These are phyloP conservation scores for Pachypsylla venusta DNA, from an alignment of 1,140 invertebrate species.

Conservation along the genomic window DNA sequence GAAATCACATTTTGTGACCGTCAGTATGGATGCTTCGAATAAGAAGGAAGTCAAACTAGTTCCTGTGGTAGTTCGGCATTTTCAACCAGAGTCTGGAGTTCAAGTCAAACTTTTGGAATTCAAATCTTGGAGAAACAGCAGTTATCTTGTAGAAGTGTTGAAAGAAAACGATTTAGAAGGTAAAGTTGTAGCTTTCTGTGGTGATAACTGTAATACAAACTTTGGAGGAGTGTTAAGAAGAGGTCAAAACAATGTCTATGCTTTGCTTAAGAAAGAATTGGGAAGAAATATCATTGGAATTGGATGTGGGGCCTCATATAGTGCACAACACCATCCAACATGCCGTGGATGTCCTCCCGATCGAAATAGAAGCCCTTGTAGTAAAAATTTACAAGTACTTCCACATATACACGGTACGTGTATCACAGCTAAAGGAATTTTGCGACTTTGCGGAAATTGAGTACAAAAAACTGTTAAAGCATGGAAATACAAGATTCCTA, in stretches of 20 bases:
- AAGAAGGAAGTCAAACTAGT: conserved; percentile 23
- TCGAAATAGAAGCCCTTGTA: conserved; percentile 25
- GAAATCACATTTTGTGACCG: conserved; percentile 17
- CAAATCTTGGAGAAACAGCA: conserved; percentile 17
- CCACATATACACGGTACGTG: conserved; percentile 25
- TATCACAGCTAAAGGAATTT: conserved; percentile 23
- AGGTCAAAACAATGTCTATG: conserved; percentile 23
- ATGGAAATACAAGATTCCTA: conserved; percentile 24
- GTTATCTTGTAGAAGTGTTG: conserved; percentile 10
- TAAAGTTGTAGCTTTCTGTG: conserved; percentile 25
- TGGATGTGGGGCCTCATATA: conserved; percentile 24
- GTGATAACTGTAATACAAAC: conserved; percentile 27
- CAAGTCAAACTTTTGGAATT: conserved; percentile 22
- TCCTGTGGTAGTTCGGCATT: conserved; percentile 23
- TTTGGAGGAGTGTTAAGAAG: conserved; percentile 23
- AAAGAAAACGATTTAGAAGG: conserved; percentile 17
- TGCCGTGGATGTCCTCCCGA: conserved; percentile 20
- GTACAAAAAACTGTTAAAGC: conserved; percentile 22
- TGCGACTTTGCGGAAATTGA: conserved; percentile 22
- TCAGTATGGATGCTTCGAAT: conserved; percentile 23
- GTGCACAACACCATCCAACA: conserved; percentile 22
- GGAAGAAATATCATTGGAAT: conserved; percentile 17
- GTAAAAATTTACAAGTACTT: conserved; percentile 27
- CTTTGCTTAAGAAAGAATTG: conserved; percentile 21
- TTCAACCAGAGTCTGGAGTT: conserved; percentile 21